Evolutionary conservation across 1,140 invertebrate species (phyloP), one percentile per base, ranked within the genome.

Genomic region (Trichonephila clavata): DNA sequence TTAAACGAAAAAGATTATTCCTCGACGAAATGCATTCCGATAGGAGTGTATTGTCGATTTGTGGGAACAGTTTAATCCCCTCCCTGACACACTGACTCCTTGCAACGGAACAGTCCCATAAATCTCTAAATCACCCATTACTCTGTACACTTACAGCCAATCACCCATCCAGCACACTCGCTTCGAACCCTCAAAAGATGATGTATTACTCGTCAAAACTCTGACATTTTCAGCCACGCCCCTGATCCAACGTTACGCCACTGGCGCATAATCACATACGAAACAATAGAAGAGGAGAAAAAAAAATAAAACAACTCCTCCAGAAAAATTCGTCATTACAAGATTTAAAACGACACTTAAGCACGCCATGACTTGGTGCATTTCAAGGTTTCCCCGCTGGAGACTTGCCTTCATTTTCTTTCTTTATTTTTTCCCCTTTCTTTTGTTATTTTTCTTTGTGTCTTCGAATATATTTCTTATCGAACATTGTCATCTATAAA

Each of bases 171-270:
- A 77, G n/a, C 32, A 83, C 27, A 20, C 59, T 8, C 16, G 84
- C 60, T 27, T 32, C 39, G 50, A 27, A 71, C 63, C n/a, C 59
- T 24, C 59, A 39, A 88, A 88, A 65, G 86, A 88, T 88, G 86
- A 88, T 88, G 86, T 71, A 88, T 88, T 61, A 27, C 60, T 88
- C 86, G 63, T 43, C 86, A 68, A 57, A 43, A 89, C 63, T 14
- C 21, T 43, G 39, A 89, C 61, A 65, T 32, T 50, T 2, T 20
- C 27, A 20, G 63, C 86, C 86, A 89, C 86, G 86, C 86, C 86
- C 86, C 65, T 59, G 21, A 68, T n/a, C 65, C 60, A 27, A 24
- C 65, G 65, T 50, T 39, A 86, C 57, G 60, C 84, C 84, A 86
- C 84, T 86, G 84, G 59, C 39, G 60, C 57, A 86, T 86, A 86